Conservation (phyloP, 2,797 vertebrate genomes). For the Gallinago stenura region DNA sequence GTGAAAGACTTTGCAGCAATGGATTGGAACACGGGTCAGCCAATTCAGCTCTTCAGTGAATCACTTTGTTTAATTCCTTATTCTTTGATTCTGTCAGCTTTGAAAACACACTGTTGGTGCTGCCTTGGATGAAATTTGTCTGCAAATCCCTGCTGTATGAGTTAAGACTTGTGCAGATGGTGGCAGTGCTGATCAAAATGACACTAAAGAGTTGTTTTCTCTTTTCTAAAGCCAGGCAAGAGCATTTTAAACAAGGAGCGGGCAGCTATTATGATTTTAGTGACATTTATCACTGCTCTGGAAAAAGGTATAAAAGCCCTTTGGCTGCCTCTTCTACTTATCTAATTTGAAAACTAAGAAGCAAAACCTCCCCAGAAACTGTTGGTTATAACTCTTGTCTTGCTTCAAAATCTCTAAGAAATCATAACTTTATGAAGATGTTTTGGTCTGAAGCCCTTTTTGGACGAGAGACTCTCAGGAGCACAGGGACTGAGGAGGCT, state of each 20-base stretch:
- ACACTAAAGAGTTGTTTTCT: slow-evolving; percentile 18
- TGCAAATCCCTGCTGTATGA: background rate
- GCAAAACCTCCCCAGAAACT: background rate
- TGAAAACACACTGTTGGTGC: background rate
- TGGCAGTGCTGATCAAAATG: slow-evolving; percentile 40
- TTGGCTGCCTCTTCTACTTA: background rate
- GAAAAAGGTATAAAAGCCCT: background rate
- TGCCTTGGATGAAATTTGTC: background rate
- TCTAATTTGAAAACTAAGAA: background rate
- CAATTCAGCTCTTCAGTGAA: background rate
- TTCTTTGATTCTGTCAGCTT: background rate
- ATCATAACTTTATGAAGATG: background rate
- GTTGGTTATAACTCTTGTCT: background rate
- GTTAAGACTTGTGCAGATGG: slow-evolving; percentile 37
- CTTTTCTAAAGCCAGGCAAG: slow-evolving; percentile 26
- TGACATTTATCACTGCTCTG: background rate
- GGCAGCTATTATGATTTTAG: slow-evolving; percentile 9
- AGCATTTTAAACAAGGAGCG: background rate
- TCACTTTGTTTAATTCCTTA: slow-evolving; percentile 23
- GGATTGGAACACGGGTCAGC: background rate
- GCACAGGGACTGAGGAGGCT: background rate
- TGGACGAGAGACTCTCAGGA: background rate
- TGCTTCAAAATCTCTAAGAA: background rate
- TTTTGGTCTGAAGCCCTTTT: background rate
- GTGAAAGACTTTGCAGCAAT: background rate